Base-by-base conservation (phyloP, 1,140 invertebrate genomes). In the Macrocentrus cingulum region DNA sequence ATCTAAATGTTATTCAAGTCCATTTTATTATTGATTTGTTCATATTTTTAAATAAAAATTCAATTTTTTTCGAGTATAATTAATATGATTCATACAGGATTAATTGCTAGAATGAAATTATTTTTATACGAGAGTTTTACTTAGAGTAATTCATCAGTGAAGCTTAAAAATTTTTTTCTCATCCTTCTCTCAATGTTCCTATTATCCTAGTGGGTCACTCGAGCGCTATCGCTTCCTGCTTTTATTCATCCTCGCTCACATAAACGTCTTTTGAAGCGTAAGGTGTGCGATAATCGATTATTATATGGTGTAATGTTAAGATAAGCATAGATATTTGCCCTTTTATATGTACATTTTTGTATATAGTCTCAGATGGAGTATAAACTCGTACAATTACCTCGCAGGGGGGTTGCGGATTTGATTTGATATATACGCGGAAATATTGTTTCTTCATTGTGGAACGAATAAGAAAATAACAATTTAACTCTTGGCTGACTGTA, bases 251-350 rank as follows among this genome's bases (percentile, higher is more conserved):
- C 16, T 32, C 46, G 22, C 25, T 49, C 25, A 13, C n/a, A 49
- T 49, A 15, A 49, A 49, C 22, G 25, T 32, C 36, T 7, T 20
- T 18, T 29, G 11, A 32, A 9, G 25, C 29, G 46, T 49, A 18
- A 49, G 16, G 22, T 15, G 36, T 49, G 6, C 22, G 25, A 49
- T 49, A 20, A 49, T 49, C 46, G 25, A 49, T 49, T 49, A 48
- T 48, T 15, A 48, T 48, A 48, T 39, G 36, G 36, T 39, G 36
- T n/a, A 15, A 34, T 6, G 3, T 3, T 3, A 39, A 39, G 36
- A 48, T 23, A 13, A 23, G 19, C 42, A 9, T 44, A 44, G 15
- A 44, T 19, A 48, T 22, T 46, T 25, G 45, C 19, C 45, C 45
- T 48, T 48, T 44, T 48, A 25, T 9, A 25, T 48, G 4, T 19